Evolutionary conservation across 2,113 vertebrate species (phyloP).

Genomic region (Thymallus thymallus): DNA sequence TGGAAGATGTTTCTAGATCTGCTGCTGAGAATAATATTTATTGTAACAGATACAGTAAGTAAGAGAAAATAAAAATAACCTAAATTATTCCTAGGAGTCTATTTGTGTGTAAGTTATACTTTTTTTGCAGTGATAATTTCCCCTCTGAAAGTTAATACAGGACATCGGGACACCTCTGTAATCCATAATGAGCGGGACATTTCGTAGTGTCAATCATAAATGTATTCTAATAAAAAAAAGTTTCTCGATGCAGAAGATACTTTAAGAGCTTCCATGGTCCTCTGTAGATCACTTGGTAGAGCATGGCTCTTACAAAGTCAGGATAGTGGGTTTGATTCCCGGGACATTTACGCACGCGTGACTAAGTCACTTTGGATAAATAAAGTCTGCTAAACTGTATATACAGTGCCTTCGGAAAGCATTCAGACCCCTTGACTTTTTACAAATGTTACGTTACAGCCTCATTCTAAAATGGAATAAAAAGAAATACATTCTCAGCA

Average conservation of each 20-base stretch:
- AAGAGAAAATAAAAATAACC: neutral
- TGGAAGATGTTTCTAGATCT: neutral
- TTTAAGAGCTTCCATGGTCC: too few species aligned
- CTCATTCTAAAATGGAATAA: too few species aligned
- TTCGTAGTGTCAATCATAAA: neutral
- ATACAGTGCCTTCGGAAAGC: too few species aligned
- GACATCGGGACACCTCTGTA: neutral
- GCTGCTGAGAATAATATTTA: neutral
- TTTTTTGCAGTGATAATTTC: neutral
- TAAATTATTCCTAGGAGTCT: neutral
- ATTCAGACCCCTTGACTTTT: too few species aligned
- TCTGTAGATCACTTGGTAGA: too few species aligned
- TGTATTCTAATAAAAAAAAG: neutral
- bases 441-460: too few species aligned
- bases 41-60: neutral
- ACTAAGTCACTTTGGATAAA: too few species aligned
- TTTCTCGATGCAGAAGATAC: neutral
- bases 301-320: too few species aligned
- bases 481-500: too few species aligned
- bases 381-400: too few species aligned
- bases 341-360: too few species aligned
- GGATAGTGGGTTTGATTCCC: too few species aligned
- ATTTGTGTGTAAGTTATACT: neutral
- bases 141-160: neutral
- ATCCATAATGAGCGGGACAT: neutral